Conservation (phyloP, 1,140 invertebrate genomes). For the Diabrotica virgifera region DNA sequence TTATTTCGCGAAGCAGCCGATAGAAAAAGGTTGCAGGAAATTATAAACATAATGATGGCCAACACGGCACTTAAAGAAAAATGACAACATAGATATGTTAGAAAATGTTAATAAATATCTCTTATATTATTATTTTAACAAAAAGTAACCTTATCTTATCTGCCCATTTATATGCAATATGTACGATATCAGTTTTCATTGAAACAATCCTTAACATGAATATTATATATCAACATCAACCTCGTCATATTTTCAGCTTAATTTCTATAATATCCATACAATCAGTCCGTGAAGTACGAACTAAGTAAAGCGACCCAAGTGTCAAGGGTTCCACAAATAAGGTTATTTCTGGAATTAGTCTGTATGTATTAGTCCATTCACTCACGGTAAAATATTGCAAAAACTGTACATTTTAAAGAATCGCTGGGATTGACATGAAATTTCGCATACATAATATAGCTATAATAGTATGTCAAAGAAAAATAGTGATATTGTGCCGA, state of each 20-base stretch:
- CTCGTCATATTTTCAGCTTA: constrained; percentile 2
- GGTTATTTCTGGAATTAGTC: background rate
- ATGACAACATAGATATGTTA: too few species aligned
- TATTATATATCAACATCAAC: constrained; percentile 4
- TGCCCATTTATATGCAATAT: background rate
- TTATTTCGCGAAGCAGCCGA: too few species aligned
- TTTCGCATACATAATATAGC: too few species aligned
- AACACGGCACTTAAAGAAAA: too few species aligned
- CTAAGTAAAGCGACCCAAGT: constrained; percentile 1
- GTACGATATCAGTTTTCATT: background rate
- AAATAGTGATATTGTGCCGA: too few species aligned
- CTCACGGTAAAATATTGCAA: too few species aligned
- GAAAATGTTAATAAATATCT: background rate
- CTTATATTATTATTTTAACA: background rate
- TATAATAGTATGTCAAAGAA: too few species aligned
- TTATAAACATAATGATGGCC: too few species aligned
- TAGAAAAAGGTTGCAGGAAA: too few species aligned
- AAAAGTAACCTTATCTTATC: background rate
- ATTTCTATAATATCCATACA: background rate
- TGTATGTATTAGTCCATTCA: too few species aligned
- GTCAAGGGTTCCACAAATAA: constrained; percentile 1
- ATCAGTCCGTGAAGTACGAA: background rate
- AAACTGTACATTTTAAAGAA: too few species aligned
- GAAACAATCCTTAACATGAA: constrained; percentile 8
- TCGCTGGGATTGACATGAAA: too few species aligned